Evolutionary conservation across 2,113 vertebrate genomes (phyloP), one percentile per base, ranked within the genome.

Genomic region (Tilapia sparmanii): DNA sequence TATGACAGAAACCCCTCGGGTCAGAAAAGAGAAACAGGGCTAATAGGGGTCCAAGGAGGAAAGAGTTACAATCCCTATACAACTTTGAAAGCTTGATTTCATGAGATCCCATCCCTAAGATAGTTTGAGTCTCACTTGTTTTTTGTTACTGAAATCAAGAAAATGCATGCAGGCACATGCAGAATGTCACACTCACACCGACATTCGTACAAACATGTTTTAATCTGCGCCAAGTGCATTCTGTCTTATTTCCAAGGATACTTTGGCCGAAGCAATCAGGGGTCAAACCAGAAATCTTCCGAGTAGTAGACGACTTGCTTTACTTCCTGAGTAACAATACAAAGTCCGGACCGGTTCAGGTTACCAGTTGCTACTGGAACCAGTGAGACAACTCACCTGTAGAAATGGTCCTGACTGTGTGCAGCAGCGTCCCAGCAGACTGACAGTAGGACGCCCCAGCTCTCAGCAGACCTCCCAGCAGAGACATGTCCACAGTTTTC

Each of bases 361-460:
- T 76, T 29, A 29, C 24, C 40, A 47, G 68, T 18, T 73, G 5
- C 15, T 76, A 47, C 40, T 76, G 71, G 71, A 29, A 76, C 26
- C 45, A 19, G 24, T 0, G 12, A 31, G 3, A 12, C n/a, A 10
- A 31, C 55, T 80, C 6, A 95, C 96, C 94, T 11, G 94, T 95
- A n/a, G 88, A 92, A 5, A 96, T 26, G 54, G 66, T 59, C 79
- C 91, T 94, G 45, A 84, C 87, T 11, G 93, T 33, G 61, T 80
- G 83, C 3, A 92, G 81, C 87, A 95, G 84, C 55, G 73, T 79
- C 38, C 90, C 90, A 10, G 94, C 89, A 53, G 94, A 89, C n/a
- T 87, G 93, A 84, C 92, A 93, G 16, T 94, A 68, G 22, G 93
- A 91, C 63, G 84, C 83, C 12, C 93, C 93, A 53, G 91, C 87